Evolutionary conservation across 2,113 vertebrate species (phyloP).

Genomic region (Talpa occidentalis): DNA sequence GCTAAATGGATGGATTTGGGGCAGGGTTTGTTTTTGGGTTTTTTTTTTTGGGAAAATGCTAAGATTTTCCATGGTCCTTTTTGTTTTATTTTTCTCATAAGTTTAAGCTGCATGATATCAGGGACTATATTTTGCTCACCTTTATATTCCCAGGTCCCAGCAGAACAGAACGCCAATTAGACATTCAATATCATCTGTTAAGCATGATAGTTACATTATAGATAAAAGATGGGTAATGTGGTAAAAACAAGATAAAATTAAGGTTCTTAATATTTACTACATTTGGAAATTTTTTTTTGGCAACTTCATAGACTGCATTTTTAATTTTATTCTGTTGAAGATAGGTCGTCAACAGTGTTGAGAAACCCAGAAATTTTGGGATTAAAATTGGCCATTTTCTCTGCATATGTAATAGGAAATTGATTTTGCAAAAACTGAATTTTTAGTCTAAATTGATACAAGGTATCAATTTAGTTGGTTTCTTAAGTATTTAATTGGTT

Average conservation of each 20-base stretch:
- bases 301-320: background rate
- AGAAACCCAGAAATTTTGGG: background rate
- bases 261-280: slow-evolving; percentile 9
- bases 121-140: background rate
- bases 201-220: background rate
- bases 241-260: slow-evolving; percentile 35
- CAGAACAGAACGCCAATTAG: background rate
- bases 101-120: background rate
- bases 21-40: background rate
- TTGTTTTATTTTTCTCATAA: slow-evolving; percentile 16
- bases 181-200: background rate
- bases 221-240: slow-evolving; percentile 25
- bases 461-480: slow-evolving; percentile 16
- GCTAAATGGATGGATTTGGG: background rate
- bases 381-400: slow-evolving; percentile 49
- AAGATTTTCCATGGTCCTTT: slow-evolving; percentile 3
- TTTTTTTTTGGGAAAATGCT: background rate
- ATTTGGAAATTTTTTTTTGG: slow-evolving; percentile 45
- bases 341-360: background rate
- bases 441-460: slow-evolving; percentile 42
- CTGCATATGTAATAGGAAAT: background rate
- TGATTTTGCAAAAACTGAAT: slow-evolving; percentile 38
- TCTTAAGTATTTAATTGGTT: slow-evolving; percentile 48
- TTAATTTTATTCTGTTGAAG: slow-evolving; percentile 26
- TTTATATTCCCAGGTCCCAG: background rate